Conservation (phyloP, 2,797 vertebrate species). For the Diglossa cyanea region DNA sequence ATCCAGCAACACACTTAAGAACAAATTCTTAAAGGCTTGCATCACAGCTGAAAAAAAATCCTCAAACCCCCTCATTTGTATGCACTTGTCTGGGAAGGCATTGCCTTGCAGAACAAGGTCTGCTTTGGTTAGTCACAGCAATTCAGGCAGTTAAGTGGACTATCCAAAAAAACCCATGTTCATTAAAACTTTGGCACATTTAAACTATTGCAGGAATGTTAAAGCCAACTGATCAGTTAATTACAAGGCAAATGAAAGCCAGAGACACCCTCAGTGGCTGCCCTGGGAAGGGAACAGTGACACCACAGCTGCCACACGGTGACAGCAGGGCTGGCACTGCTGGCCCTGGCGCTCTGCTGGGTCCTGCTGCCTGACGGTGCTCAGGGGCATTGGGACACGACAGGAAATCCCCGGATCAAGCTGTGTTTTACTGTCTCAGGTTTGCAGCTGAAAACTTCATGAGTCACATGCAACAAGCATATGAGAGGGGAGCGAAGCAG, state of each 20-base stretch:
- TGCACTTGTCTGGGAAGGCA: background rate
- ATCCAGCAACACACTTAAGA: background rate
- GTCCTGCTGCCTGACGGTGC: background rate
- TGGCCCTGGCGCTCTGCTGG: background rate
- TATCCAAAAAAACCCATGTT: background rate
- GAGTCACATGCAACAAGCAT: background rate
- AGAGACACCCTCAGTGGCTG: background rate
- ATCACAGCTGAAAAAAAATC: background rate
- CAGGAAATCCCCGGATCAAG: background rate
- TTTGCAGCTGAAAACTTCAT: background rate
- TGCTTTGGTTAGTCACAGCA: background rate
- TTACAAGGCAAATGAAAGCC: background rate
- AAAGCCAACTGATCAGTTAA: slow-evolving; percentile 22
- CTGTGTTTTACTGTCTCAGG: background rate
- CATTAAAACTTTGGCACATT: slow-evolving; percentile 4
- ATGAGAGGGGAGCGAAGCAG: background rate
- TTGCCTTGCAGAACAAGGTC: background rate
- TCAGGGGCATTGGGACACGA: background rate
- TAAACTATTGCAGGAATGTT: background rate
- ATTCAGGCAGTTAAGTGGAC: background rate
- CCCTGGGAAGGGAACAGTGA: background rate
- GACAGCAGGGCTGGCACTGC: background rate
- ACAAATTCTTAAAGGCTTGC: background rate
- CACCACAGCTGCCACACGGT: background rate
- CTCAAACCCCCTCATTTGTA: background rate